These are phyloP conservation scores for Lithophane leautieri DNA, from an alignment of 2,888 invertebrate species.

Conservation along the genomic window DNA sequence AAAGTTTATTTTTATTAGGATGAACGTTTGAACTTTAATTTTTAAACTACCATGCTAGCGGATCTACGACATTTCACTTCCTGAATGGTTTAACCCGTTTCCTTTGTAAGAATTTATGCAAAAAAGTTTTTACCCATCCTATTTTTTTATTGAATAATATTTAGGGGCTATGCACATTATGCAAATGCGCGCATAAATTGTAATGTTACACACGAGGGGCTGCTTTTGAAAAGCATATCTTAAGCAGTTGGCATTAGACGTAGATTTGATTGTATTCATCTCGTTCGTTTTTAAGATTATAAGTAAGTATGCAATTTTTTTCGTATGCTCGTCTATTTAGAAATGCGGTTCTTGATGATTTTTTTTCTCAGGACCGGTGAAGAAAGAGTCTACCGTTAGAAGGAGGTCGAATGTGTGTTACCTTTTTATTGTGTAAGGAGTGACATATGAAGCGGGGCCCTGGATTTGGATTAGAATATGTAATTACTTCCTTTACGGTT, in stretches of 20 bases:
- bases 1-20: constrained; percentile 69
- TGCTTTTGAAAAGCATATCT: constrained; percentile 69
- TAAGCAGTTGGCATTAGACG: constrained; percentile 65
- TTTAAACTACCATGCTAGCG: constrained; percentile 75
- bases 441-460: constrained; percentile 89
- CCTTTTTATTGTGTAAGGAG: constrained; percentile 85
- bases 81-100: constrained; percentile 90
- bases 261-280: constrained; percentile 67
- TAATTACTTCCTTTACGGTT: constrained; percentile 90
- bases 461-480: constrained; percentile 89
- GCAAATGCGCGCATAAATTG: constrained; percentile 91
- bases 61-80: constrained; percentile 88
- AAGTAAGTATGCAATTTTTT: constrained; percentile 88
- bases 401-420: constrained; percentile 78
- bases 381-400: constrained; percentile 85
- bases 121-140: constrained; percentile 91
- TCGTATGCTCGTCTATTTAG: constrained; percentile 74
- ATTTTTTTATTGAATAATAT: constrained; percentile 91
- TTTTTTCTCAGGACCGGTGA: constrained; percentile 87
- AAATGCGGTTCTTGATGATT: constrained; percentile 83
- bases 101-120: constrained; percentile 91
- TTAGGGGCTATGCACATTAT: constrained; percentile 91
- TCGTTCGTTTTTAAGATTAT: constrained; percentile 80
- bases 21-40: constrained; percentile 73
- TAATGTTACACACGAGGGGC: constrained; percentile 74